Percentiles rank a stretch among this genome's conserved stretches.
Evolutionary conservation across 2,113 vertebrate genomes (phyloP).

Genomic region (Gallinago paraguaiae): DNA sequence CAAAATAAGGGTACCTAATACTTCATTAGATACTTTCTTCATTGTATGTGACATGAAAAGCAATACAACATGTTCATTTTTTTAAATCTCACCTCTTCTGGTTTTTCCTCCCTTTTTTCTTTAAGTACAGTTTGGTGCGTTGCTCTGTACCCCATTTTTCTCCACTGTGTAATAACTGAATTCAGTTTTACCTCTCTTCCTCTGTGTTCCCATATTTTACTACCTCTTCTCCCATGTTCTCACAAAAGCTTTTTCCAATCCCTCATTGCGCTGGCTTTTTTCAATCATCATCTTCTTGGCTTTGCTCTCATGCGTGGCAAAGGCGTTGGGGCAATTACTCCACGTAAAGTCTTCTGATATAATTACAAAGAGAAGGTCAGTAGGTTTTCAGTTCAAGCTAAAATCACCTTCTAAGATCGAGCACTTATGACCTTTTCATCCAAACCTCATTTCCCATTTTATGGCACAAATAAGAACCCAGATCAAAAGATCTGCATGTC

Average conservation of each 20-base stretch:
- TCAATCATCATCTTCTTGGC: not conserved
- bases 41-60: not conserved
- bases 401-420: not conserved
- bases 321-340: not conserved
- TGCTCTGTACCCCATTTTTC: not conserved
- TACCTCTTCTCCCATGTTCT: not conserved
- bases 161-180: not conserved
- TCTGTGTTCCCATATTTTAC: not conserved
- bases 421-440: not conserved
- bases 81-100: not conserved
- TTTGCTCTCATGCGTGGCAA: not conserved
- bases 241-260: not conserved
- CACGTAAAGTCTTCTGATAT: not conserved
- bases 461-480: not conserved
- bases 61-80: not conserved
- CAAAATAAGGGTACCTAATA: not conserved
- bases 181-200: not conserved
- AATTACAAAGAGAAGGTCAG: not conserved
- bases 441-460: not conserved
- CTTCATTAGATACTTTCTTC: not conserved
- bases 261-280: not conserved
- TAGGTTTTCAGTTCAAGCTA: not conserved
- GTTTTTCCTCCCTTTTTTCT: not conserved
- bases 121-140: not conserved
- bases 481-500: not conserved